Evolutionary conservation across 2,797 vertebrate genomes (phyloP).

Genomic region (Characodon lateralis): DNA sequence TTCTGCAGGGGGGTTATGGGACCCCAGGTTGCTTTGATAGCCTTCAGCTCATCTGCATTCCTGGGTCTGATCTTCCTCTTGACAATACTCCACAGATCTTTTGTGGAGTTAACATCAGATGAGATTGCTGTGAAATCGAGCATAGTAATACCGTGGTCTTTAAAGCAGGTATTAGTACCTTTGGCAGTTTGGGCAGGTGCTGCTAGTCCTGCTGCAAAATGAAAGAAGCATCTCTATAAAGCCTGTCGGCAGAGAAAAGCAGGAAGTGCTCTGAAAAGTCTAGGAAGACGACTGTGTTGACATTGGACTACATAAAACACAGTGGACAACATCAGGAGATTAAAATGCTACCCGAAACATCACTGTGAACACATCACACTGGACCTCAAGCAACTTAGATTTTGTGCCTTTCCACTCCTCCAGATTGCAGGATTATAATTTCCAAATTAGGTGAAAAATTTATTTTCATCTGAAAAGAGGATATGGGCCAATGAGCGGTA

Average conservation of each 20-base stretch:
- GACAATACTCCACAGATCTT: not conserved
- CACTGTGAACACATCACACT: not conserved
- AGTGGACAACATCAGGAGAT: no score
- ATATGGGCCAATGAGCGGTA: not conserved
- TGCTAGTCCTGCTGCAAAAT: not conserved
- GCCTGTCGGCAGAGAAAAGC: not conserved
- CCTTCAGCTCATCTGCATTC: not conserved
- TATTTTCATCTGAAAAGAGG: not conserved
- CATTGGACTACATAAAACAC: not conserved
- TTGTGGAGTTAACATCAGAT: not conserved
- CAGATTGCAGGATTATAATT: not conserved
- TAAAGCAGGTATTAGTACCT: not conserved
- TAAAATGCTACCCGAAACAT: not conserved
- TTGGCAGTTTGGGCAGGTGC: not conserved
- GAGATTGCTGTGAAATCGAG: not conserved
- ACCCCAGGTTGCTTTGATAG: not conserved
- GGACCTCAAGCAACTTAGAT: not conserved
- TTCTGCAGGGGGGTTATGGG: not conserved
- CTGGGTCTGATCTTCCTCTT: not conserved
- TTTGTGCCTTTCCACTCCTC: not conserved
- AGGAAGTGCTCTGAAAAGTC: not conserved
- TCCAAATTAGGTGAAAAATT: not conserved
- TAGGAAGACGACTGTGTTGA: not conserved
- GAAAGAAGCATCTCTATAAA: not conserved
- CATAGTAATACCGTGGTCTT: not conserved